Percentiles rank a stretch among this genome's conserved stretches.
Evolutionary conservation across 2,113 vertebrate species (phyloP).

Genomic region (Xenus cinereus): DNA sequence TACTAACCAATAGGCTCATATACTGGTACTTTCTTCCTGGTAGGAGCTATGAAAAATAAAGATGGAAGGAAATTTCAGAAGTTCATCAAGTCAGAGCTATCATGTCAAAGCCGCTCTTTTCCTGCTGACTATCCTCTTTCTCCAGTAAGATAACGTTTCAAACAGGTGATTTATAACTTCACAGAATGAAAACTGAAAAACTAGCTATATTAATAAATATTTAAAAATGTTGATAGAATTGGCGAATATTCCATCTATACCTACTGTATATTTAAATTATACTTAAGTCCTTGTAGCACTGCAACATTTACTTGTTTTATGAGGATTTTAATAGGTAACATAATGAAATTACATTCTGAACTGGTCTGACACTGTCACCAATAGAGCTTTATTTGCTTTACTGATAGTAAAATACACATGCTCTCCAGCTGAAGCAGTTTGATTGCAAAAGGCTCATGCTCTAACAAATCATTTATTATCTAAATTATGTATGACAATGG

Average conservation of each 20-base stretch:
- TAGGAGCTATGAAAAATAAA: background rate
- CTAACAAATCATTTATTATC: background rate
- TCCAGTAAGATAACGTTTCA: background rate
- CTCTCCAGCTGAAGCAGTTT: background rate
- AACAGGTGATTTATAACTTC: background rate
- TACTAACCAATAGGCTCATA: background rate
- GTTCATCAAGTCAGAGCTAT: background rate
- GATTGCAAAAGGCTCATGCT: background rate
- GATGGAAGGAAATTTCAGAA: background rate
- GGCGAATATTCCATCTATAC: background rate
- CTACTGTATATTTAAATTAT: background rate
- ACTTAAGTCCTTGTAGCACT: background rate
- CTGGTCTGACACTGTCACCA: background rate
- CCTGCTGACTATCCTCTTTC: background rate
- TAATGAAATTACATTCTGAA: background rate
- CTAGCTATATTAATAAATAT: background rate
- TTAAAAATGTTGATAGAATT: background rate
- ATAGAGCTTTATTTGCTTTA: background rate
- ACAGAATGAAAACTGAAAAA: background rate
- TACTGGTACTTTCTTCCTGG: background rate
- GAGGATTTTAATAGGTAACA: background rate
- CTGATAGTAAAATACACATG: background rate
- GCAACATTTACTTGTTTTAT: background rate
- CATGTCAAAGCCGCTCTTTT: background rate
- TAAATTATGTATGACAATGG: background rate